phyloP scores from a whole-genome alignment of 2,797 vertebrate genomes.

The Sebastes cheni region DNA sequence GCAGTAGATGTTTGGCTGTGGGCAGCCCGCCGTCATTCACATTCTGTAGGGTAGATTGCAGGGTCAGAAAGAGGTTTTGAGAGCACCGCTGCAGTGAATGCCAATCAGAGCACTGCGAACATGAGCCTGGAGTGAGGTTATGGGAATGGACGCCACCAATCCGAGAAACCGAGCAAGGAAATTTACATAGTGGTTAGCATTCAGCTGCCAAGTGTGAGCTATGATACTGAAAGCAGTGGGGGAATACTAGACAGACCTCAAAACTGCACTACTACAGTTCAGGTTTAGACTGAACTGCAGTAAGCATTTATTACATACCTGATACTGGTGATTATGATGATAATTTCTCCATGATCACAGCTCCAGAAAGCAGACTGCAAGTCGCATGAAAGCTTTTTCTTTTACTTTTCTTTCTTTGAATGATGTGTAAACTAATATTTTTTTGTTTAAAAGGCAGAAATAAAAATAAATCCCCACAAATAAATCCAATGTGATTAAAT shows the following conservation, averaged over 20 bases:
- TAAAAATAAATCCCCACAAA: neutral
- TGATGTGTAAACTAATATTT: neutral
- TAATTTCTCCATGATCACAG: neutral
- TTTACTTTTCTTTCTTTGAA: neutral
- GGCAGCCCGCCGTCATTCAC: constrained; percentile 22
- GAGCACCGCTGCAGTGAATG: constrained; percentile 37
- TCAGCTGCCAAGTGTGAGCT: constrained; percentile 40
- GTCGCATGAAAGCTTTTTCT: neutral
- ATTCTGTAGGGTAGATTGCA: constrained; percentile 15
- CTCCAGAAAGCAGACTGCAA: neutral
- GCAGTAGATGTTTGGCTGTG: constrained; percentile 29
- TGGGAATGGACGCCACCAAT: constrained; percentile 28
- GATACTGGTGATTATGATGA: neutral
- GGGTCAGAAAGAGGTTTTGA: constrained; percentile 56
- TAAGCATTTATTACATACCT: neutral
- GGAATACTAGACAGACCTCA: constrained; percentile 7
- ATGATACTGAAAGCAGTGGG: constrained; percentile 5
- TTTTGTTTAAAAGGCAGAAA: neutral
- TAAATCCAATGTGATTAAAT: neutral
- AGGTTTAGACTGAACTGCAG: neutral
- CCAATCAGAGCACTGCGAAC: constrained; percentile 47
- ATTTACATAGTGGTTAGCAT: constrained; percentile 40
- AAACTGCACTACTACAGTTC: neutral
- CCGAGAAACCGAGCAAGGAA: constrained; percentile 33
- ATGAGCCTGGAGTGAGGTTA: constrained; percentile 43